These are phyloP conservation scores for Cotesia congregata DNA, from an alignment of 2,888 invertebrate species.

Conservation along the genomic window DNA sequence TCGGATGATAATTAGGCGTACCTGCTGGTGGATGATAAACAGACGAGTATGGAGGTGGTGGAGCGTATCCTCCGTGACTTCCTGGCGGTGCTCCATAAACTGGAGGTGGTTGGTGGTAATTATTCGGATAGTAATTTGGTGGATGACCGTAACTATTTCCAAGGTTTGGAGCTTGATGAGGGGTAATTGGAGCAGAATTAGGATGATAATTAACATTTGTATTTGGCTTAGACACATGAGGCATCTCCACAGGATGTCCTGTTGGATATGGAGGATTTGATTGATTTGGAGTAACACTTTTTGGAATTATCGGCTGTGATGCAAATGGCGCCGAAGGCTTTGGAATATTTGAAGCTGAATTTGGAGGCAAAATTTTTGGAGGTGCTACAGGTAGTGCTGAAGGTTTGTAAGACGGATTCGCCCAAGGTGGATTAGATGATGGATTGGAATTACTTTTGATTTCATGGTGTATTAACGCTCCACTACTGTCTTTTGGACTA, in stretches of 20 bases:
- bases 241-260: slow-evolving; percentile 38
- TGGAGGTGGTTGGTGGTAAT: slow-evolving; percentile 19
- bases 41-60: slow-evolving; percentile 49
- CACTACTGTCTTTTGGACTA: slow-evolving; percentile 41
- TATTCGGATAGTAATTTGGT: slow-evolving; percentile 32
- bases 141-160: slow-evolving; percentile 23
- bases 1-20: slow-evolving; percentile 37
- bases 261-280: slow-evolving; percentile 22
- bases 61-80: slow-evolving; percentile 33
- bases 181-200: neutral
- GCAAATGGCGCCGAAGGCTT: neutral
- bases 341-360: slow-evolving; percentile 29
- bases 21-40: slow-evolving; percentile 37
- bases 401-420: slow-evolving; percentile 40
- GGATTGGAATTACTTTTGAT: slow-evolving; percentile 48
- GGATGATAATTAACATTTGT: neutral
- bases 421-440: slow-evolving; percentile 42
- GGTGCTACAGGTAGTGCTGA: neutral
- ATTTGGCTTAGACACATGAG: neutral
- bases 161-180: neutral
- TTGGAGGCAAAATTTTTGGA: neutral
- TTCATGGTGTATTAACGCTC: slow-evolving; percentile 47
- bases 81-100: slow-evolving; percentile 34
- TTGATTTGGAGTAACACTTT: neutral
- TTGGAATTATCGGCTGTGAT: neutral